A percentile compares a stretch with the other conserved stretches of the same genome.
phyloP scores from a whole-genome alignment of 2,888 invertebrate genomes.

The Diachrysia chrysitis region DNA sequence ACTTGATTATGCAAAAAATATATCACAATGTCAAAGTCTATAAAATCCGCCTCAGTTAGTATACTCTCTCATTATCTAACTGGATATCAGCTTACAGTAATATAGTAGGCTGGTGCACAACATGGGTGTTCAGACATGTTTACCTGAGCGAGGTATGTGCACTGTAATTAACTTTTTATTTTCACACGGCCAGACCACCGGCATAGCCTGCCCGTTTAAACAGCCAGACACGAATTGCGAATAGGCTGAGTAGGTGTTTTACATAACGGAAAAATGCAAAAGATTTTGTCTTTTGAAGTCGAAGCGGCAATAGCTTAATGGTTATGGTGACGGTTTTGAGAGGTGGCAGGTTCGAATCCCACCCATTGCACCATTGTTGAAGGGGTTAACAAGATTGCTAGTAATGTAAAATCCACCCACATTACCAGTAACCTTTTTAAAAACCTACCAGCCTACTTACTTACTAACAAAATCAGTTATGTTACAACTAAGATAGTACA shows the following conservation, averaged over 20 bases:
- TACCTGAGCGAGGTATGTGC: conserved; percentile 69
- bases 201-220: conserved; percentile 42
- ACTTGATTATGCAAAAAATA: too few relatives aligned
- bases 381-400: too few relatives aligned
- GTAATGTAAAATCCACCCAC: too few relatives aligned
- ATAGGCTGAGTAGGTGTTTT: conserved; percentile 38
- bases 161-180: conserved; percentile 78
- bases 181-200: conserved; percentile 61
- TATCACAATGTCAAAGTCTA: not conserved
- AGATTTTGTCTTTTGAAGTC: too few relatives aligned
- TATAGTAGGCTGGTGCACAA: conserved; percentile 55
- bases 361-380: too few relatives aligned
- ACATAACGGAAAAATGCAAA: conserved; percentile 19
- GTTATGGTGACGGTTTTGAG: too few relatives aligned
- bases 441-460: too few relatives aligned
- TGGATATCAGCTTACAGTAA: conserved; percentile 52
- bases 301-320: too few relatives aligned
- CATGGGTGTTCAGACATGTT: conserved; percentile 79
- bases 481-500: too few relatives aligned
- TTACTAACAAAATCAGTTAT: too few relatives aligned
- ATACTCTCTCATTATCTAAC: conserved; percentile 37
- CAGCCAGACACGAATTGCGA: conserved; percentile 47
- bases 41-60: conserved; percentile 13
- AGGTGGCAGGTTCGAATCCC: too few relatives aligned
- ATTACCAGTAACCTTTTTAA: too few relatives aligned